Percentiles rank a stretch among this genome's conserved stretches.
Evolutionary conservation across 2,888 invertebrate species (phyloP).

Genomic region (Tenthredo livida): DNA sequence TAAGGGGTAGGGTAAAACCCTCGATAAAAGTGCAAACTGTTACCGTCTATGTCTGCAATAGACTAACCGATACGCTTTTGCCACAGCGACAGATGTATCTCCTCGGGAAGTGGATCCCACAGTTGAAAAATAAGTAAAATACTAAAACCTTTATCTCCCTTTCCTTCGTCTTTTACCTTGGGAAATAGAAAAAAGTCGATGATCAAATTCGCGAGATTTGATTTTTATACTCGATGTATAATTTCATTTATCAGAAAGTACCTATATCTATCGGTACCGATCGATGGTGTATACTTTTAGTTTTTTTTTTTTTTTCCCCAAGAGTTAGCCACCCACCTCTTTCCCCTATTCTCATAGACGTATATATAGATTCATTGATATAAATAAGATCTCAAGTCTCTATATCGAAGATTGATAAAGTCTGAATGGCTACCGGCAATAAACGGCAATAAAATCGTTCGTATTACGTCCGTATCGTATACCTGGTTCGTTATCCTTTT

Average conservation of each 20-base stretch:
- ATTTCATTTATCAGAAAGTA: no score
- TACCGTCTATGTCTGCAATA: slow-evolving; percentile 55
- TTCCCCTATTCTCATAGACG: background rate
- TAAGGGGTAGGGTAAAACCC: background rate
- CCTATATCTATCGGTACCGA: no score
- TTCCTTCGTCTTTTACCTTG: background rate
- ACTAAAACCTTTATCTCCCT: background rate
- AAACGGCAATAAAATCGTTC: slow-evolving; percentile 41
- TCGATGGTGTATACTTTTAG: no score
- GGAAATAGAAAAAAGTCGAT: no score
- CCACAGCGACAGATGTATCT: slow-evolving; percentile 59
- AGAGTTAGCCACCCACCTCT: background rate
- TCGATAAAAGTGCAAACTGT: slow-evolving; percentile 64
- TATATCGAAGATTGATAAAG: slow-evolving; percentile 18
- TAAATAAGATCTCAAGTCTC: slow-evolving; percentile 9
- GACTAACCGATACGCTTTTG: slow-evolving; percentile 53
- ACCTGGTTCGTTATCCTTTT: slow-evolving; percentile 41
- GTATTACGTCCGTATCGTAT: background rate
- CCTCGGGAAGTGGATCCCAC: slow-evolving; percentile 17
- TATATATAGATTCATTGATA: background rate
- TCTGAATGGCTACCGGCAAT: slow-evolving; percentile 27
- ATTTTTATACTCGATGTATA: no score
- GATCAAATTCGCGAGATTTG: no score
- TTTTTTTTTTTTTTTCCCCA: background rate
- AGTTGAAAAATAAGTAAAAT: background rate